These are phyloP conservation scores for Pica pica DNA, from an alignment of 2,113 vertebrate genomes.

Conservation along the genomic window DNA sequence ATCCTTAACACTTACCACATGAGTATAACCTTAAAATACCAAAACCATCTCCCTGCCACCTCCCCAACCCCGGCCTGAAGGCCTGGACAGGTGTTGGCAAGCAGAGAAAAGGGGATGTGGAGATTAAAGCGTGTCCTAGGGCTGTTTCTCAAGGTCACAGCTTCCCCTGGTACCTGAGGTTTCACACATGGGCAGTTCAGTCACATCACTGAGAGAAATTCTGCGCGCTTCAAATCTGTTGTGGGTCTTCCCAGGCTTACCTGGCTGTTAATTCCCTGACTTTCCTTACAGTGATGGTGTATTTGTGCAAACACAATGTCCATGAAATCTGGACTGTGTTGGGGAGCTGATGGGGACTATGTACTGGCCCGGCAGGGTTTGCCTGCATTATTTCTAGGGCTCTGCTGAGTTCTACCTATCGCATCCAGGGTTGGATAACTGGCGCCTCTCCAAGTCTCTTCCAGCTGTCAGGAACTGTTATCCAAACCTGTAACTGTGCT, in stretches of 20 bases:
- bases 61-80: background rate
- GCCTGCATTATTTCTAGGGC: accelerated
- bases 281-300: accelerated
- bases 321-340: background rate
- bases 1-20: background rate
- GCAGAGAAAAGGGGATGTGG: background rate
- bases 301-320: accelerated
- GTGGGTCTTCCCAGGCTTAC: background rate
- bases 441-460: background rate
- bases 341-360: background rate
- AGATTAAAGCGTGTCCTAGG: background rate
- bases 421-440: background rate
- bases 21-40: background rate
- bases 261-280: background rate
- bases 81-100: background rate
- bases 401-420: background rate
- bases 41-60: background rate
- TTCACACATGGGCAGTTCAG: background rate
- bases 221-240: accelerated
- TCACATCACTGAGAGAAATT: background rate
- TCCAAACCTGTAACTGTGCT: background rate
- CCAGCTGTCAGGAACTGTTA: background rate
- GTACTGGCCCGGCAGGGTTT: background rate
- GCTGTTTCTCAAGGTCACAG: slow-evolving; percentile 20
- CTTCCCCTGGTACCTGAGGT: background rate